Percentiles rank a stretch among this genome's conserved stretches.
Conservation (phyloP, 2,797 vertebrate species). For the Danionella dracula region DNA sequence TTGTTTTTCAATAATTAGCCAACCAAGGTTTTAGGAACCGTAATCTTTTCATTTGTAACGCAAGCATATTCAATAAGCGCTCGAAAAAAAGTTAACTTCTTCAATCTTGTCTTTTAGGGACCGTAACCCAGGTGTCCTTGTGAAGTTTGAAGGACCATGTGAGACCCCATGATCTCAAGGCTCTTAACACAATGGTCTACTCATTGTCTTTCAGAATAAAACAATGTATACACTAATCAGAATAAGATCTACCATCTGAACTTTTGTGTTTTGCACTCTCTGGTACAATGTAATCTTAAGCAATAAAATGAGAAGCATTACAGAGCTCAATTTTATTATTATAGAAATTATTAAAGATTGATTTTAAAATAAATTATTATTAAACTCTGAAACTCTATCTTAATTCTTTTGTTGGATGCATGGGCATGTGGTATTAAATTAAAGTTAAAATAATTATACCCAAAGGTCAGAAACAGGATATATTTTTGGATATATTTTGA, state of each 20-base stretch:
- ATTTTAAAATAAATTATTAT: neutral
- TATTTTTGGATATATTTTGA: too few species aligned
- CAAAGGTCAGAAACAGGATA: too few species aligned
- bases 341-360: neutral
- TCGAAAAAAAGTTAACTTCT: too few species aligned
- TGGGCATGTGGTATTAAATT: too few species aligned
- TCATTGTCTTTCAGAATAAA: neutral
- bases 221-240: neutral
- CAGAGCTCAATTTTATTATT: neutral
- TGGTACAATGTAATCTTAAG: neutral
- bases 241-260: neutral
- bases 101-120: neutral
- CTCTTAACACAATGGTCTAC: neutral
- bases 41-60: too few species aligned
- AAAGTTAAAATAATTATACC: too few species aligned
- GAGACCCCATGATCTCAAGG: neutral
- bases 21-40: too few species aligned
- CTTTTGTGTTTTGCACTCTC: too few species aligned
- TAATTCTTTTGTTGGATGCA: neutral
- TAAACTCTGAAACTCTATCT: neutral
- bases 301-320: conserved; percentile 2
- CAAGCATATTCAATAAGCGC: too few species aligned
- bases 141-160: neutral
- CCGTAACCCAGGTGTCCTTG: neutral
- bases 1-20: neutral